These are phyloP conservation scores for Ceratoteleas bidentatus DNA, from an alignment of 1,140 invertebrate genomes.

Conservation along the genomic window DNA sequence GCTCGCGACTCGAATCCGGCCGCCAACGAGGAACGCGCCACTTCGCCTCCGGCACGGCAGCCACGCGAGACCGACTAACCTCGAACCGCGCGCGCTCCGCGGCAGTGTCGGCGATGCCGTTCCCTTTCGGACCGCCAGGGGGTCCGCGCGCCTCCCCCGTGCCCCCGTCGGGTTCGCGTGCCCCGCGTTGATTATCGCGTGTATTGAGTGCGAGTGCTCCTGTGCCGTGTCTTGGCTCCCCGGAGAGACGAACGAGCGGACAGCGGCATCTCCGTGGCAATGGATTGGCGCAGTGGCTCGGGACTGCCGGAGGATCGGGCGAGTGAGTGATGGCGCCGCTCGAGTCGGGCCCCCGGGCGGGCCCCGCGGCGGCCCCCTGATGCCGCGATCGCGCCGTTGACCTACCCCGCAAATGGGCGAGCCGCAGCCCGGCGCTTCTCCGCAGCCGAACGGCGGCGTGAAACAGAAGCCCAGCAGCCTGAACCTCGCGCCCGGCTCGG, in stretches of 20 bases:
- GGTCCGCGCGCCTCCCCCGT: constrained; percentile 18
- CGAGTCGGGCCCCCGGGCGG: too few species aligned
- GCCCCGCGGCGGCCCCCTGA: too few species aligned
- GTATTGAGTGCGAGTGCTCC: too few species aligned
- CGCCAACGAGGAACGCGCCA: constrained; percentile 78
- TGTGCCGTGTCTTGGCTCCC: too few species aligned
- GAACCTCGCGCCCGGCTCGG: constrained; percentile 75
- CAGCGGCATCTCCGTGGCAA: too few species aligned
- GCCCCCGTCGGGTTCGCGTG: too few species aligned
- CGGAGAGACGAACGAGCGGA: too few species aligned
- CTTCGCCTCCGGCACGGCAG: constrained; percentile 78
- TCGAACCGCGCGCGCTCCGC: constrained; percentile 68
- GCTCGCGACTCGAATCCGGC: constrained; percentile 76
- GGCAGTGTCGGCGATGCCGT: constrained; percentile 41
- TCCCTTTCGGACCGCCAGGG: background rate
- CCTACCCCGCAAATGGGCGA: constrained; percentile 77
- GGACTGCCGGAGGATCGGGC: too few species aligned
- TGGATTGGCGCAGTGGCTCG: too few species aligned
- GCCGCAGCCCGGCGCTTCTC: constrained; percentile 75
- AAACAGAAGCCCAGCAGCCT: constrained; percentile 80
- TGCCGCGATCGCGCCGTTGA: constrained; percentile 40
- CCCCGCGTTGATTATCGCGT: too few species aligned
- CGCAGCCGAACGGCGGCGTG: constrained; percentile 78
- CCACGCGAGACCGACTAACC: constrained; percentile 79
- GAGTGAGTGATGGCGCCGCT: too few species aligned